Evolutionary conservation across 2,888 invertebrate species (phyloP), one percentile per base, ranked within the genome.

Genomic region (Plebejus melissa): DNA sequence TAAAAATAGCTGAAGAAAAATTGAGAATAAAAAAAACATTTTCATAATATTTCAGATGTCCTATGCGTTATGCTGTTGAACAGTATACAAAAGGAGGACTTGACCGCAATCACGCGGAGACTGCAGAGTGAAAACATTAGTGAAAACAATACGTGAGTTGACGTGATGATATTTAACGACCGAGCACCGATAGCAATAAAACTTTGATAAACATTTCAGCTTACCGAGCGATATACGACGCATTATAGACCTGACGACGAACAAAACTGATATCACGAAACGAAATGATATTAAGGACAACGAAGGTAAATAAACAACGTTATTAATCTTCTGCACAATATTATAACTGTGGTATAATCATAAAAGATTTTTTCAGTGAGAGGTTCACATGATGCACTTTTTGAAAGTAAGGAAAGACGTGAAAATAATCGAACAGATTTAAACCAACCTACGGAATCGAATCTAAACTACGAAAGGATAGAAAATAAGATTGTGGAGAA

Each of bases 31-130:
- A 22, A 22, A 28, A 28, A 22, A 28, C 75, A 76, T 65, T 60
- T 74, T 50, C 58, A 76, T 75, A 70, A 76, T 74, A 72, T 91
- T 91, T 79, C 90, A 93, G 93, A 91, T 88, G 78, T 93, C 58
- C 81, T 91, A 80, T 93, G 93, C 82, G 88, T 91, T 79, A 84
- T 93, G 78, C 79, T 91, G 79, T 83, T 91, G 81, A 90, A 88
- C 81, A 92, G 92, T 75, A 80, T 91, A 79, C 89, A 91, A 87
- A 91, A 88, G 79, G 90, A 90, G 72, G 91, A 92, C 60, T 79
- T 91, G 79, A 90, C 89, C 80, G 85, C 83, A 46, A 84, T 80
- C 79, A 82, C 87, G 77, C 83, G 82, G 81, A 91, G 91, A 84
- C 86, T 92, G 75, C 81, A 83, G 75, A 88, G 90, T 80, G 87